These are phyloP conservation scores for Grapholita molesta DNA, from an alignment of 1,140 invertebrate genomes.

Conservation along the genomic window DNA sequence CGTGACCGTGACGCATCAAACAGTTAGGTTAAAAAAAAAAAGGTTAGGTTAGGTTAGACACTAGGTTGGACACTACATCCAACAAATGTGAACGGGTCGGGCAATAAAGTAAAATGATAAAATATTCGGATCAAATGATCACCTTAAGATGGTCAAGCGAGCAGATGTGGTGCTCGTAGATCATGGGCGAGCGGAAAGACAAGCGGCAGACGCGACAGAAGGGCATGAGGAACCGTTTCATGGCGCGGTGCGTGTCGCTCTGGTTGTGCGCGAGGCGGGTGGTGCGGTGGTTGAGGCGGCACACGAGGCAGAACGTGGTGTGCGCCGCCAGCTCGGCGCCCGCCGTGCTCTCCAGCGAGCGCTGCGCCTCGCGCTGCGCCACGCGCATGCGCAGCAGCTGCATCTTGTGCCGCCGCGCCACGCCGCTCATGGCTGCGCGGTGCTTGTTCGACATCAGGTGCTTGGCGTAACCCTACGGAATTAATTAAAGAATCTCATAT, in stretches of 20 bases:
- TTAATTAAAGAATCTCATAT: too few relatives aligned
- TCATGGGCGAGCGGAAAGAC: conserved; percentile 88
- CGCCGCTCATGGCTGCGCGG: conserved; percentile 83
- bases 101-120: neutral
- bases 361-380: conserved; percentile 85
- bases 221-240: conserved; percentile 89
- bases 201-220: conserved; percentile 85
- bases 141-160: conserved; percentile 89
- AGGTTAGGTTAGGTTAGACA: too few relatives aligned
- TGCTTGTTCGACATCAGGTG: conserved; percentile 85
- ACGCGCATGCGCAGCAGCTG: conserved; percentile 85
- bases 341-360: conserved; percentile 83
- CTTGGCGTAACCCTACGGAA: conserved; percentile 81
- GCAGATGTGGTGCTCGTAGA: conserved; percentile 89
- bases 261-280: conserved; percentile 85
- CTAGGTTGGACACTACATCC: too few relatives aligned
- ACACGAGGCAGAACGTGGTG: conserved; percentile 86
- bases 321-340: conserved; percentile 81
- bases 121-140: conserved; percentile 22
- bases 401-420: conserved; percentile 84
- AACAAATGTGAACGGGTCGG: too few relatives aligned
- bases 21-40: too few relatives aligned
- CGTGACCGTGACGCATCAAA: too few relatives aligned
- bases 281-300: conserved; percentile 89
- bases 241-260: conserved; percentile 87